phyloP scores from a whole-genome alignment of 2,797 vertebrate species.

The Pseudomugil tenellus region DNA sequence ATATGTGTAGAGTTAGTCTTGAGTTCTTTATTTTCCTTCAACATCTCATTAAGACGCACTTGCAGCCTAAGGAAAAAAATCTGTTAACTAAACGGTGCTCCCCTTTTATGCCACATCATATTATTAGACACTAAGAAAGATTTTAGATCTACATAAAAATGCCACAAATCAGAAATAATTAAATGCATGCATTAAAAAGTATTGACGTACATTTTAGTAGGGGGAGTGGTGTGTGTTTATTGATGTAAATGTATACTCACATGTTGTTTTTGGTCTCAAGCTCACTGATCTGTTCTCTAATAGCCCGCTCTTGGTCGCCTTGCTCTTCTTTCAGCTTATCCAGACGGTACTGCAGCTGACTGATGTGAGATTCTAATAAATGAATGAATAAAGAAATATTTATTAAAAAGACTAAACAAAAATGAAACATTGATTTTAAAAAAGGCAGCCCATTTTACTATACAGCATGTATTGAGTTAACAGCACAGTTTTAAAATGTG shows the following conservation, averaged over 20 bases:
- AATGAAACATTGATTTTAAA: neutral
- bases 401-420: neutral
- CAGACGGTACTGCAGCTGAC: slow-evolving; percentile 85
- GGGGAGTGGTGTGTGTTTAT: neutral
- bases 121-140: neutral
- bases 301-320: slow-evolving; percentile 77
- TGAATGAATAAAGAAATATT: neutral
- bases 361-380: slow-evolving; percentile 82
- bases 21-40: slow-evolving; percentile 90
- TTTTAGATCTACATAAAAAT: neutral
- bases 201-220: neutral
- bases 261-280: slow-evolving; percentile 84
- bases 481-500: neutral
- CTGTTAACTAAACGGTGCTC: neutral
- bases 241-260: slow-evolving; percentile 64
- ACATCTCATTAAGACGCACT: slow-evolving; percentile 85
- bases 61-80: slow-evolving; percentile 80
- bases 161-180: neutral
- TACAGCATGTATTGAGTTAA: neutral
- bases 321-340: slow-evolving; percentile 85
- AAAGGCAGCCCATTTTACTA: neutral
- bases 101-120: neutral
- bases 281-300: slow-evolving; percentile 81
- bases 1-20: slow-evolving; percentile 87
- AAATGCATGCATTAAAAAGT: neutral